A percentile compares a stretch with the other conserved stretches of the same genome.
These are phyloP conservation scores for Melanotaenia duboulayi DNA, from an alignment of 2,113 vertebrate genomes.

Conservation along the genomic window DNA sequence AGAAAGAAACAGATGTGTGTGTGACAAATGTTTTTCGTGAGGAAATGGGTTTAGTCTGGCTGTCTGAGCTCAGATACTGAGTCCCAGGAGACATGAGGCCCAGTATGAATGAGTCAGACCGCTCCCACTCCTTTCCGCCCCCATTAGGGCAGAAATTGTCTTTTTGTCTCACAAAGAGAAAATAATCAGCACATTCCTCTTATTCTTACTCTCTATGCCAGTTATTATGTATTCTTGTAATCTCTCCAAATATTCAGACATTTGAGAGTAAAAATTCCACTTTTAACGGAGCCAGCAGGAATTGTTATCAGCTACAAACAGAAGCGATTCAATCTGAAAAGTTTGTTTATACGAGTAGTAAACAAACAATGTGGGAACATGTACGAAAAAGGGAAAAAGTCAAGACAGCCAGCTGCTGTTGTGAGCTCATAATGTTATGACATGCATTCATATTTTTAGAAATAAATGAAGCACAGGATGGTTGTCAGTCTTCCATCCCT, in stretches of 20 bases:
- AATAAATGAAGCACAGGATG: too few relatives aligned
- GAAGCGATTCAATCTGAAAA: neutral
- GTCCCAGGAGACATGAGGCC: neutral
- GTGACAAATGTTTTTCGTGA: neutral
- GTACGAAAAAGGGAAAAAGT: neutral
- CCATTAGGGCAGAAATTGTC: too few relatives aligned
- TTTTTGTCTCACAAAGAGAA: neutral
- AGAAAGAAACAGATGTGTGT: neutral
- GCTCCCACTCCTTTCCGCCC: neutral
- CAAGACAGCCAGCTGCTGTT: too few relatives aligned
- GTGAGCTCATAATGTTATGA: neutral
- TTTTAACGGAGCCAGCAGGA: too few relatives aligned
- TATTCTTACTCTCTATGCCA: neutral
- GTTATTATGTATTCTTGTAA: neutral
- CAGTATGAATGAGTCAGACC: constrained; percentile 29
- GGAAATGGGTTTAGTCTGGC: constrained; percentile 19
- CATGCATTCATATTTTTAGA: too few relatives aligned
- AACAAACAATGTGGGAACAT: neutral
- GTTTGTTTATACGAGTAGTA: constrained; percentile 9
- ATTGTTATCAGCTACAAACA: neutral
- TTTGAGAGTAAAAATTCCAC: neutral
- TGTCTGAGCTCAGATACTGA: constrained; percentile 19
- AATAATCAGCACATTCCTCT: neutral
- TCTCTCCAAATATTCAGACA: neutral
- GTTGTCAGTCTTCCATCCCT: too few relatives aligned